A percentile compares a stretch with the other conserved stretches of the same genome.
Evolutionary conservation across 2,113 vertebrate species (phyloP).

Genomic region (Sebastes fasciatus): DNA sequence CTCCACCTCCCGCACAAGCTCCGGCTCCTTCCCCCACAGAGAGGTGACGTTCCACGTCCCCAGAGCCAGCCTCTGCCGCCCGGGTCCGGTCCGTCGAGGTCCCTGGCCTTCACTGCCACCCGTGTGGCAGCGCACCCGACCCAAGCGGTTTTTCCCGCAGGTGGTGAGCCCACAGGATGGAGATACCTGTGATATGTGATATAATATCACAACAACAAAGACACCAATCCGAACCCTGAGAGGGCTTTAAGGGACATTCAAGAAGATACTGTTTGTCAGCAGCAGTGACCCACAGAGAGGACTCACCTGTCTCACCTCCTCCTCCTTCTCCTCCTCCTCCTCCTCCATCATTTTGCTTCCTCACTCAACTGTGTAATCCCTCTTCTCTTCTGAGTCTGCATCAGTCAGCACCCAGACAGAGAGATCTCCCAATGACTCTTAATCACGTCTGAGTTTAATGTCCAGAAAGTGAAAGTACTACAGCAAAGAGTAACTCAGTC

Average conservation of each 20-base stretch:
- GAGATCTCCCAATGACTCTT: background rate
- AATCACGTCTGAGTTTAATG: background rate
- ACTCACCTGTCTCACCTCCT: conserved; percentile 39
- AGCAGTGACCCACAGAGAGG: conserved; percentile 35
- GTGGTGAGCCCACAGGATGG: too few relatives aligned
- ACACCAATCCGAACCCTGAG: conserved; percentile 3
- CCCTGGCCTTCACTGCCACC: too few relatives aligned
- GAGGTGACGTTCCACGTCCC: too few relatives aligned
- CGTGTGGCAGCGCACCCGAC: too few relatives aligned
- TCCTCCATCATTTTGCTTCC: conserved; percentile 5
- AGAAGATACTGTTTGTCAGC: conserved; percentile 39
- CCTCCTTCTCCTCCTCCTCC: background rate
- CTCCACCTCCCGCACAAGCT: too few relatives aligned
- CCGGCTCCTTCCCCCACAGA: too few relatives aligned
- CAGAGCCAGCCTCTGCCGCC: too few relatives aligned
- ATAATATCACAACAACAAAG: conserved; percentile 1
- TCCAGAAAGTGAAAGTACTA: background rate
- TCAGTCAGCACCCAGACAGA: background rate
- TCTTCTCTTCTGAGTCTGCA: conserved; percentile 9
- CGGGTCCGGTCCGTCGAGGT: too few relatives aligned
- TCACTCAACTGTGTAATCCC: conserved; percentile 21
- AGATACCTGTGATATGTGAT: background rate
- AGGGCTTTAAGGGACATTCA: background rate
- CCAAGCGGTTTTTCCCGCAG: too few relatives aligned
- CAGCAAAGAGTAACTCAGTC: background rate